Evolutionary conservation across 2,888 invertebrate species (phyloP).

Genomic region (Netelia fuscicornis): DNA sequence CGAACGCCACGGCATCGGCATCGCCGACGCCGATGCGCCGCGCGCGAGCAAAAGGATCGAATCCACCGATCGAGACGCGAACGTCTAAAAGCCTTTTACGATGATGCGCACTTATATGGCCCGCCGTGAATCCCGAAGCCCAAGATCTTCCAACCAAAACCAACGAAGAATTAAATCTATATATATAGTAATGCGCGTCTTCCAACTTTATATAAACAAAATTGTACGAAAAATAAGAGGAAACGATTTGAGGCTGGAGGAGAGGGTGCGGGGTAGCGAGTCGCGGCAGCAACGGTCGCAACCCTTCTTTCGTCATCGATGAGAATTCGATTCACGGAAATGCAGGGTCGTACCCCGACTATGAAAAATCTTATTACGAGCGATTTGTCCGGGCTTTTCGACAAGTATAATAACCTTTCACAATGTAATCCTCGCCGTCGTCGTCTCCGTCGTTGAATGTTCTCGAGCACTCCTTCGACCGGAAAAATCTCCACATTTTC

Average conservation of each 20-base stretch:
- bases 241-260: too few species aligned
- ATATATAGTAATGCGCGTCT: too few species aligned
- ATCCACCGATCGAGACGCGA: conserved; percentile 58
- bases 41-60: conserved; percentile 56
- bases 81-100: conserved; percentile 58
- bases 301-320: conserved; percentile 61
- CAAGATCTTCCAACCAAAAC: too few species aligned
- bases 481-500: not conserved
- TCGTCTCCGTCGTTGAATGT: conserved; percentile 9
- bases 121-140: too few species aligned
- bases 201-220: too few species aligned
- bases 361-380: conserved; percentile 76
- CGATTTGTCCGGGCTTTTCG: conserved; percentile 71
- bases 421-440: conserved; percentile 65
- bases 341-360: conserved; percentile 46
- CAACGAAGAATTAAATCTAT: too few species aligned
- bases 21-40: conserved; percentile 20
- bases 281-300: conserved; percentile 43
- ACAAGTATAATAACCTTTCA: conserved; percentile 67
- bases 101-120: not conserved
- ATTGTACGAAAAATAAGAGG: too few species aligned
- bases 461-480: conserved; percentile 26
- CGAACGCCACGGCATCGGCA: not conserved
- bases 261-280: not conserved
- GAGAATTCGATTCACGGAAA: conserved; percentile 64